Percentiles rank a stretch among this genome's conserved stretches.
phyloP scores from a whole-genome alignment of 2,888 invertebrate species.

The Scelioninae gen. 1 region DNA sequence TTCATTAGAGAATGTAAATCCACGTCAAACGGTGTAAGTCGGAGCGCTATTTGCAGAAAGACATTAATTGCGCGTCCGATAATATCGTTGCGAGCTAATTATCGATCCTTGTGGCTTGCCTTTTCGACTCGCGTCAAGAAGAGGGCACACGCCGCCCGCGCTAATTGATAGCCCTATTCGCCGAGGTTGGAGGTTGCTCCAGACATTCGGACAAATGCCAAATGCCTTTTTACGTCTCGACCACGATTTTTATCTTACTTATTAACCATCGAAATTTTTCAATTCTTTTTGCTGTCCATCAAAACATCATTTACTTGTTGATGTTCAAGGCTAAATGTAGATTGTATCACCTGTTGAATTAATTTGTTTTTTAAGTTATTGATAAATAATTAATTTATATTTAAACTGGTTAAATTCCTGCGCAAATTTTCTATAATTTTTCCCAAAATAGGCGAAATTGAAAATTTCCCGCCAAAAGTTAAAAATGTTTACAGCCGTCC shows the following conservation, averaged over 20 bases:
- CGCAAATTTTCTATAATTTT: neutral
- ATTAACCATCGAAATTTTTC: slow-evolving; percentile 43
- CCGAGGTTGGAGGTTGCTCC: slow-evolving; percentile 61
- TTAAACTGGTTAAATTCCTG: neutral
- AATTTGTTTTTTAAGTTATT: neutral
- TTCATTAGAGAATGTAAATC: slow-evolving; percentile 47
- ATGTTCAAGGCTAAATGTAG: neutral
- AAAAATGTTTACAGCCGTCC: neutral
- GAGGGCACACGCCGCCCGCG: slow-evolving; percentile 58
- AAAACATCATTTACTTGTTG: slow-evolving; percentile 37
- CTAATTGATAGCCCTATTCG: slow-evolving; percentile 76
- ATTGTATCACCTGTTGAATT: slow-evolving; percentile 35
- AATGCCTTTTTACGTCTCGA: slow-evolving; percentile 53
- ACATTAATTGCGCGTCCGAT: slow-evolving; percentile 52
- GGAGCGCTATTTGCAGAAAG: slow-evolving; percentile 56
- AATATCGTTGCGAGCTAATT: slow-evolving; percentile 73
- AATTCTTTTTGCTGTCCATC: slow-evolving; percentile 31
- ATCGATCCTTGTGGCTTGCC: slow-evolving; percentile 73
- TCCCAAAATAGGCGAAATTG: neutral
- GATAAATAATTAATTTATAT: neutral
- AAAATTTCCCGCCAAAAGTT: neutral
- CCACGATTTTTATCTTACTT: slow-evolving; percentile 42
- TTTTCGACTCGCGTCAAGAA: slow-evolving; percentile 74
- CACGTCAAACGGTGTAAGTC: slow-evolving; percentile 67
- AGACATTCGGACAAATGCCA: slow-evolving; percentile 54